phyloP scores from a whole-genome alignment of 2,888 invertebrate species.

The Eupithecia subfuscata region DNA sequence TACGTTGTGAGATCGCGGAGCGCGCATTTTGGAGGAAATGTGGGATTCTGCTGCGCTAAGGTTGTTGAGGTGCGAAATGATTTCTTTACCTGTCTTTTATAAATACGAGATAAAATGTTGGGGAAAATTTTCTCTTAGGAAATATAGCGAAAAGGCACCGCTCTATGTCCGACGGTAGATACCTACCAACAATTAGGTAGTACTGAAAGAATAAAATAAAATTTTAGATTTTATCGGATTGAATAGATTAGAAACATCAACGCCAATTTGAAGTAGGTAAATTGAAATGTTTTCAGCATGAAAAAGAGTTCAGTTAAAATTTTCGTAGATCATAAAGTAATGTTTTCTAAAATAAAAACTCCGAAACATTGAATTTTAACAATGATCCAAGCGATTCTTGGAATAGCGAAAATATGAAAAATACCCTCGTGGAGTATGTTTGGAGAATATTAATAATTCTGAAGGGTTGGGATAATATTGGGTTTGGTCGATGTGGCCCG shows the following conservation, averaged over 20 bases:
- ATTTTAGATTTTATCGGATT: neutral
- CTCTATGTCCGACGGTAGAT: neutral
- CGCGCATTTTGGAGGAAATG: constrained; percentile 41
- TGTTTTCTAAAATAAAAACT: neutral
- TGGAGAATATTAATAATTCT: constrained; percentile 65
- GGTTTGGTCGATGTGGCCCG: constrained; percentile 39
- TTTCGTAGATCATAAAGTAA: neutral
- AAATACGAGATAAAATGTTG: constrained; percentile 21
- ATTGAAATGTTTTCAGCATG: neutral
- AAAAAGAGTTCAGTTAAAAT: neutral
- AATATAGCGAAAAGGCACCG: constrained; percentile 5
- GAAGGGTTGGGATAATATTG: constrained; percentile 68
- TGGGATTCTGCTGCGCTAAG: constrained; percentile 39
- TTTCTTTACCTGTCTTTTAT: constrained; percentile 40
- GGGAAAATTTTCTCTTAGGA: neutral
- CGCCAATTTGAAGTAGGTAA: neutral
- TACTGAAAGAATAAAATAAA: no score
- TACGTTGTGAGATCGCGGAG: constrained; percentile 39
- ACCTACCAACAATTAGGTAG: neutral
- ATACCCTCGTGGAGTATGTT: constrained; percentile 54
- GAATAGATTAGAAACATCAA: neutral
- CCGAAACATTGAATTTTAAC: constrained; percentile 6
- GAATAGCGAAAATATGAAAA: constrained; percentile 55
- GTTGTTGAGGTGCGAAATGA: constrained; percentile 42
- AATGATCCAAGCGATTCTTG: constrained; percentile 5